Percentiles rank a stretch among this genome's conserved stretches.
Conservation (phyloP, 2,888 invertebrate genomes). For the Apodemia duryi region DNA sequence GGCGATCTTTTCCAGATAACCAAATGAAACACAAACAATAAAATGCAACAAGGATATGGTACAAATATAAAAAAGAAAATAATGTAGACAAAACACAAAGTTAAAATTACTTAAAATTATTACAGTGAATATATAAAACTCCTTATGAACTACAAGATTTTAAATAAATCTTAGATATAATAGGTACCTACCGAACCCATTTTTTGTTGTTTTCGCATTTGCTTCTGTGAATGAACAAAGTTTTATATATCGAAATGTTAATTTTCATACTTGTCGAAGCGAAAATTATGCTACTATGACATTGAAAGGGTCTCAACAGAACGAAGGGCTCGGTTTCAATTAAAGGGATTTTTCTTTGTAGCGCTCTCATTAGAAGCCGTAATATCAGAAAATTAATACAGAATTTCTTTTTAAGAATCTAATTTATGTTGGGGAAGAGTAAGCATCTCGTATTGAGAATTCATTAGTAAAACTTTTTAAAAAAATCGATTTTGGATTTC, state of each 20-base stretch:
- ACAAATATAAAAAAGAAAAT: too few relatives aligned
- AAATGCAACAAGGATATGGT: too few relatives aligned
- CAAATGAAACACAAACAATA: too few relatives aligned
- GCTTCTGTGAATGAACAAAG: too few relatives aligned
- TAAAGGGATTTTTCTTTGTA: conserved; percentile 2
- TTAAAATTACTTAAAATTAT: too few relatives aligned
- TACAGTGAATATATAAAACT: too few relatives aligned
- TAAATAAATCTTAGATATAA: too few relatives aligned
- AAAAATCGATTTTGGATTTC: not conserved
- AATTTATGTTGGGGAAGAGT: conserved; percentile 2
- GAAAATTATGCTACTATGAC: not conserved
- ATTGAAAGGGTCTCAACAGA: not conserved
- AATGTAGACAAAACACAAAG: too few relatives aligned
- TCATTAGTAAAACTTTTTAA: not conserved
- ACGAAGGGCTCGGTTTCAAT: not conserved
- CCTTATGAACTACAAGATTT: too few relatives aligned
- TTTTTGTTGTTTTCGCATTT: too few relatives aligned
- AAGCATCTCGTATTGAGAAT: not conserved
- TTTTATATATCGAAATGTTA: not conserved
- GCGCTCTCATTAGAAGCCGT: not conserved
- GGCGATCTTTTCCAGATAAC: too few relatives aligned
- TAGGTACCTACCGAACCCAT: too few relatives aligned
- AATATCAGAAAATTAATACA: conserved; percentile 1
- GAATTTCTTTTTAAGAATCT: conserved; percentile 2
- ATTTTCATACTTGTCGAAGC: not conserved